Percentiles rank a stretch among this genome's conserved stretches.
phyloP scores from a whole-genome alignment of 37 sponge, comb jelly and placozoan species.

The Agelas oroides region DNA sequence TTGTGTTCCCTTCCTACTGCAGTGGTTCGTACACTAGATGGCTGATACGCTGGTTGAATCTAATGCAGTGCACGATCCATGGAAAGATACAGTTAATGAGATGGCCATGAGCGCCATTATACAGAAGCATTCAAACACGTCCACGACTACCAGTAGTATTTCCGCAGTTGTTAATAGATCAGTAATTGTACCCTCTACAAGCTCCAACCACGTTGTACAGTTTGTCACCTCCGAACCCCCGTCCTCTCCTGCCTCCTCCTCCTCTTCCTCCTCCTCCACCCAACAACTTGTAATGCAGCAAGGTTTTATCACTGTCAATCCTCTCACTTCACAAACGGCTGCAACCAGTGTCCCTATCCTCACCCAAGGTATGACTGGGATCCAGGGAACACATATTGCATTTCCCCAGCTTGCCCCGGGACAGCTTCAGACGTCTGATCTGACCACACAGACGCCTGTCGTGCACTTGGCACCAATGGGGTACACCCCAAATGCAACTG shows the following conservation, averaged over 20 bases:
- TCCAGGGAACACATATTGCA: not conserved
- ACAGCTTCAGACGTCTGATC: constrained; percentile 1
- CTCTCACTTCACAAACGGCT: constrained; percentile 5
- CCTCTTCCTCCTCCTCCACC: not conserved
- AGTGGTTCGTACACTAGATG: too few relatives aligned
- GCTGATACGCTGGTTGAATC: too few relatives aligned
- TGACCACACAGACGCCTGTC: not conserved
- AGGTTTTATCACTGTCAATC: constrained; percentile 43
- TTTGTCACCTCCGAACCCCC: not conserved
- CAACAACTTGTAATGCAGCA: not conserved
- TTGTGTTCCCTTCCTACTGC: too few relatives aligned
- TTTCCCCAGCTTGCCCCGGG: constrained; percentile 11
- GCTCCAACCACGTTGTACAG: not conserved
- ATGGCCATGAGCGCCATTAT: constrained; percentile 70
- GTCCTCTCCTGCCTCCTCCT: not conserved
- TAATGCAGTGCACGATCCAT: not conserved
- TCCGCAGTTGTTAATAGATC: not conserved
- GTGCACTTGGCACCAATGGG: constrained; percentile 52
- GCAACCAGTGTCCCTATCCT: not conserved
- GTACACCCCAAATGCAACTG: constrained; percentile 12
- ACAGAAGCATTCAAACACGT: constrained; percentile 45
- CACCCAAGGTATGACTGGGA: not conserved
- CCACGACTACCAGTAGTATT: not conserved
- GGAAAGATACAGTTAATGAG: constrained; percentile 29
- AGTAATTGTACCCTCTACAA: not conserved